These are phyloP conservation scores for Apeira syringaria DNA, from an alignment of 2,888 invertebrate species.

Conservation along the genomic window DNA sequence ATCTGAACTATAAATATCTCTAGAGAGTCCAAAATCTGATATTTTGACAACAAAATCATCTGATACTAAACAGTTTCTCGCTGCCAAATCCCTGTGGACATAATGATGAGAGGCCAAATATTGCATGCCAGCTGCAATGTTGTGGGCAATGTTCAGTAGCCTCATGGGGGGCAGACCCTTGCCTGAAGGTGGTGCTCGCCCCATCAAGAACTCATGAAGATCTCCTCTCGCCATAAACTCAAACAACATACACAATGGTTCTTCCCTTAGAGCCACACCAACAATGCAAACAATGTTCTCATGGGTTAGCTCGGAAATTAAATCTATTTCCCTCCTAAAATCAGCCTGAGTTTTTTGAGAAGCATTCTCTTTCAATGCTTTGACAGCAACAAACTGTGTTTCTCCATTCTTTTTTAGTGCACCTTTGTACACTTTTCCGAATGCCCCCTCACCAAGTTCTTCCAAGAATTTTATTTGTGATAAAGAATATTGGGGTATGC, in stretches of 20 bases:
- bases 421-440: constrained; percentile 98
- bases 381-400: constrained; percentile 94
- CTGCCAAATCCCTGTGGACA: constrained; percentile 98
- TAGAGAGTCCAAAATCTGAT: constrained; percentile 97
- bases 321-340: constrained; percentile 96
- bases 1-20: constrained; percentile 96
- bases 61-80: constrained; percentile 97
- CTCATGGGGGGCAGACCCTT: constrained; percentile 92
- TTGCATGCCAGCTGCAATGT: constrained; percentile 93
- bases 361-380: constrained; percentile 96
- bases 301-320: constrained; percentile 97
- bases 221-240: constrained; percentile 99
- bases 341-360: constrained; percentile 95
- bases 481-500: constrained; percentile 93
- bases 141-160: constrained; percentile 94
- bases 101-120: constrained; percentile 96
- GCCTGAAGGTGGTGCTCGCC: constrained; percentile 93
- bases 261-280: constrained; percentile 94
- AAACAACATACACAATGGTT: constrained; percentile 97
- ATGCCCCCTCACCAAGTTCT: constrained; percentile 97
- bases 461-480: constrained; percentile 94
- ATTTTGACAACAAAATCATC: constrained; percentile 98
- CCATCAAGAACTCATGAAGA: constrained; percentile 96
- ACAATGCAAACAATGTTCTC: constrained; percentile 97
- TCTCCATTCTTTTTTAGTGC: constrained; percentile 89